Evolutionary conservation across 2,888 invertebrate species (phyloP), one percentile per base, ranked within the genome.

Genomic region (Saturnia japonica): DNA sequence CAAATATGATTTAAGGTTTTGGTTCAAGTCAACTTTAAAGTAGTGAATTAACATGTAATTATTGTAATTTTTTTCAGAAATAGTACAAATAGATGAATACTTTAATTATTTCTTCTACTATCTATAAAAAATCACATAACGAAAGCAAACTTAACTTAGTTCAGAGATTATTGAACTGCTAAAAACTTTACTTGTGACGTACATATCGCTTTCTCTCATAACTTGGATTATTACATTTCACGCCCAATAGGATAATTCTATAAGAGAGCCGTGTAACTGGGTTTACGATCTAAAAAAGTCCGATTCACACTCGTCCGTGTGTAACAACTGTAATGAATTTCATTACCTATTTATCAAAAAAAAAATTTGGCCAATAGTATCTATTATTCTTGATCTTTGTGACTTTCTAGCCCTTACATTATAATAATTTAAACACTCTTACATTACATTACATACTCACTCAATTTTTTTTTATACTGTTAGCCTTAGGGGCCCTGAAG

Each of bases 231-330:
- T 7, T 71, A 12, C 43, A 72, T 74, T 75, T 76, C 76, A 75
- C 79, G 74, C 76, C 78, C 77, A 80, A 79, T 78, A 78, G 81
- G 79, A 82, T 85, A 82, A 84, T 80, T 78, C 76, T 76, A 76
- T 77, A 77, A 73, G 74, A 76, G 76, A 76, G 75, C 82, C 76
- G 77, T 80, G 80, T 83, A 85, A 83, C 82, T 80, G 78, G 84
- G 85, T 85, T 86, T 85, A 85, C 79, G 82, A 84, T 67, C 43
- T 67, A 66, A 67, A 42, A n/a, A 70, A 67, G 67, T 42, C 67
- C 40, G 70, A 40, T 69, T n/a, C 70, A 70, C 54, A 70, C 67
- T 40, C 51, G 12, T 54, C 51, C 45, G 70, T 16, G 66, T 51
- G 19, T 14, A 28, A 51, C 14, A 34, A 62, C 28, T 45, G 14